Evolutionary conservation across 2,888 invertebrate species (phyloP).

Genomic region (Bombylius discolor): DNA sequence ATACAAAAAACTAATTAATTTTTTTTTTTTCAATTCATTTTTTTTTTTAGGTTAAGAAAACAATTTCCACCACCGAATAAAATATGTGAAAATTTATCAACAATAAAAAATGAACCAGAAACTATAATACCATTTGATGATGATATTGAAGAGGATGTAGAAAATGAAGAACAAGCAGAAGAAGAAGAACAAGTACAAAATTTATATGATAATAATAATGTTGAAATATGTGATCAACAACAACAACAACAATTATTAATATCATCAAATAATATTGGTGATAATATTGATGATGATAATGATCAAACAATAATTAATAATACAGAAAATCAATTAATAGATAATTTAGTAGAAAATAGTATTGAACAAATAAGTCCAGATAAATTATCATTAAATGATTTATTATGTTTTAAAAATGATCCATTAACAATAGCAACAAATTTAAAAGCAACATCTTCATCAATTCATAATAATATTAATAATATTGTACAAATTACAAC

Average conservation of each 20-base stretch:
- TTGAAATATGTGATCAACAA: not conserved
- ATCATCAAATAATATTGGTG: too few relatives aligned
- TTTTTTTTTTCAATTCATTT: not conserved
- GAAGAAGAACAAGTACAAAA: not conserved
- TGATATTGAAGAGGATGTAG: not conserved
- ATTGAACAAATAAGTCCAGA: constrained; percentile 28
- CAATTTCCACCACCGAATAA: constrained; percentile 17
- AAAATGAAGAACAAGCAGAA: not conserved
- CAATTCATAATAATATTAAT: not conserved
- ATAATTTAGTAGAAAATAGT: constrained; percentile 14
- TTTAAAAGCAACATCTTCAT: too few relatives aligned
- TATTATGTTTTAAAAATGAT: constrained; percentile 27
- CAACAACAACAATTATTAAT: not conserved
- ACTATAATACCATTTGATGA: constrained; percentile 9
- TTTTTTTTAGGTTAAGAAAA: constrained; percentile 27
- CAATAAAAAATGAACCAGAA: constrained; percentile 28
- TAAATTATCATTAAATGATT: constrained; percentile 31
- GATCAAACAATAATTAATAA: too few relatives aligned
- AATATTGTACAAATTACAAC: not conserved
- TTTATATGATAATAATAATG: not conserved
- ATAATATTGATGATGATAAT: too few relatives aligned
- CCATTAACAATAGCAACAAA: constrained; percentile 12
- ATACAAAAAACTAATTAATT: not conserved
- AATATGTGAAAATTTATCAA: too few relatives aligned
- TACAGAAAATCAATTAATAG: too few relatives aligned